Percentiles rank a stretch among this genome's conserved stretches.
phyloP scores from a whole-genome alignment of 1,140 invertebrate species.

The Sarcophaga bullata region DNA sequence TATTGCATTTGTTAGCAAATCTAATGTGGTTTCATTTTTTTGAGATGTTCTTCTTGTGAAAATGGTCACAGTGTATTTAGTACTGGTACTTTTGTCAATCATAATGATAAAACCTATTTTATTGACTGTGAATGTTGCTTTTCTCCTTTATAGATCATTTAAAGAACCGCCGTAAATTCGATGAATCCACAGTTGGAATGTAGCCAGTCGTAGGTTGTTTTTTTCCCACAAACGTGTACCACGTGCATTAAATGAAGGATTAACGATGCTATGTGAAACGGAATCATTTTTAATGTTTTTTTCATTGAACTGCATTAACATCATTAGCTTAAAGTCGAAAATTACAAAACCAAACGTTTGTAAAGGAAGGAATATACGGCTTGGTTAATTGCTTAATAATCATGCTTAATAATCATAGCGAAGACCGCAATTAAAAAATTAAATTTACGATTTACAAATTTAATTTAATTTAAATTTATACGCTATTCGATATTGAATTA shows the following conservation, averaged over 20 bases:
- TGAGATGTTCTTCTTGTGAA: conserved; percentile 1
- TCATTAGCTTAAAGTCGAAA: too few relatives aligned
- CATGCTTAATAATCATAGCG: too few relatives aligned
- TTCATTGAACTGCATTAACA: not conserved
- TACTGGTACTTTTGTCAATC: conserved; percentile 34
- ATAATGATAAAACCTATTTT: conserved; percentile 38
- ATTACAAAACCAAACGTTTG: too few relatives aligned
- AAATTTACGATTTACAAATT: too few relatives aligned
- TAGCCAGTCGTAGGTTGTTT: not conserved
- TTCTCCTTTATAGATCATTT: conserved; percentile 30
- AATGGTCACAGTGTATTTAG: conserved; percentile 37
- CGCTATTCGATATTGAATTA: too few relatives aligned
- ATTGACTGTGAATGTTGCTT: conserved; percentile 34
- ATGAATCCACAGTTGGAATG: conserved; percentile 24
- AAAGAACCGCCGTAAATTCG: conserved; percentile 34
- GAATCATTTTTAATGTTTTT: not conserved
- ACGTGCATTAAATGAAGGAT: conserved; percentile 19
- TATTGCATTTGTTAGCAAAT: not conserved
- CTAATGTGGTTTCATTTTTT: not conserved
- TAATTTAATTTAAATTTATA: too few relatives aligned
- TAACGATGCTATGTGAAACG: not conserved
- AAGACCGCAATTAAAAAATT: too few relatives aligned
- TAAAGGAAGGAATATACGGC: too few relatives aligned
- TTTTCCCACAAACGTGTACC: conserved; percentile 33
- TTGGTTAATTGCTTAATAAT: too few relatives aligned